Base-by-base conservation (phyloP, 2,797 vertebrate species). In the Centropyge bicolor region DNA sequence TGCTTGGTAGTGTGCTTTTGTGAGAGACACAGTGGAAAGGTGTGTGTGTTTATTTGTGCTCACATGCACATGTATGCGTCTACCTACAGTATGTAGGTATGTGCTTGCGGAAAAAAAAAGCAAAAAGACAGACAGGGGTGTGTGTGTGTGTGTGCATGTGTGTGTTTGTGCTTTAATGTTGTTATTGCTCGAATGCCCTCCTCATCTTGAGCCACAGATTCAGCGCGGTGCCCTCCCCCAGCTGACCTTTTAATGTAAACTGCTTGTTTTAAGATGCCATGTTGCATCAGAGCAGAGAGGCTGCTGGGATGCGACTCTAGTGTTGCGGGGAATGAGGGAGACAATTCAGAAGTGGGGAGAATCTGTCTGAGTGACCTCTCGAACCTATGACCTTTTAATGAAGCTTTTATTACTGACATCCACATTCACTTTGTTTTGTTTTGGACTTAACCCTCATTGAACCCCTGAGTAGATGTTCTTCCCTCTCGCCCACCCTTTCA, bases 221-320 rank as follows among this genome's bases (percentile, higher is more conserved):
- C 63, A 71, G 79, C 38, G 31, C 14, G 4, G 35, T 90, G 86
- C 76, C 88, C 89, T 90, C 83, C 86, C 85, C 88, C 85, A 76
- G 76, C 62, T 94, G 92, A 94, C 91, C 91, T 94, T 93, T 93
- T 73, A 92, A 91, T 91, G 90, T 93, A 93, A 93, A 94, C 75
- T 88, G 85, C 85, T 91, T 92, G 87, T 94, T 92, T 93, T 89
- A 93, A 92, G 91, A 90, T 94, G 93, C 92, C 92, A 92, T 72
- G 82, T 90, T 88, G 89, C 81, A 95, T 94, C 92, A 95, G 75
- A 51, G 83, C 71, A 62, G 43, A 67, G 78, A 51, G 73, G 85
- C 88, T 68, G 86, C 80, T 57, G 71, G 83, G 75, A 88, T 72
- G 76, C 52, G 56, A 69, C 75, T 75, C 82, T 67, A 56, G 91